phyloP scores from a whole-genome alignment of 2,797 vertebrate species.

The Pipistrellus pygmaeus region DNA sequence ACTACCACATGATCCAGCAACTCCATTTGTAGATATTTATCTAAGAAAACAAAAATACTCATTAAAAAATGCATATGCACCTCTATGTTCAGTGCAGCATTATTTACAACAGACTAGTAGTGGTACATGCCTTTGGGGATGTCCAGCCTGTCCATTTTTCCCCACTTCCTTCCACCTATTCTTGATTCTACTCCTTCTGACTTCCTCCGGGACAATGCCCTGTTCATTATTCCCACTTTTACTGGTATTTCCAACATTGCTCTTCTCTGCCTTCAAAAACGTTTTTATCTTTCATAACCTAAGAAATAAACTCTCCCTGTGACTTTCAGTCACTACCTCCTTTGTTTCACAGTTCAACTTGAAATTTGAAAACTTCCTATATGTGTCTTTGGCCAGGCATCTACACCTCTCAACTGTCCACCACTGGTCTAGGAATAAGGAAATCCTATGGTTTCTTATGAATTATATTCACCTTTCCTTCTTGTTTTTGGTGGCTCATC shows the following conservation, averaged over 20 bases:
- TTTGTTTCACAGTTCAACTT: neutral
- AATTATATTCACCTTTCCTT: constrained; percentile 7
- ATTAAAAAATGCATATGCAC: neutral
- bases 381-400: rapidly evolving
- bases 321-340: neutral
- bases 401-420: neutral
- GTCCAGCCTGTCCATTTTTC: neutral
- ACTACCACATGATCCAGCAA: neutral
- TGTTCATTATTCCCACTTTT: neutral
- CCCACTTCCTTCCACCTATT: neutral
- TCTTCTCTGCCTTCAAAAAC: constrained; percentile 24
- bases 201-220: neutral
- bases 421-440: neutral
- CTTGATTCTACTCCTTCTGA: neutral
- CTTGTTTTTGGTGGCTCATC: neutral
- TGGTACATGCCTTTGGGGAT: neutral
- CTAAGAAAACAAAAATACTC: neutral
- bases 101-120: neutral
- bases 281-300: neutral
- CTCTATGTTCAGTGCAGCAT: neutral
- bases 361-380: neutral
- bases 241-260: neutral
- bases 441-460: neutral
- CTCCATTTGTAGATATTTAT: neutral
- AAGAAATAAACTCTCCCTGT: neutral